Evolutionary conservation across 2,113 vertebrate species (phyloP).

Genomic region (Gasterosteus aculeatus): DNA sequence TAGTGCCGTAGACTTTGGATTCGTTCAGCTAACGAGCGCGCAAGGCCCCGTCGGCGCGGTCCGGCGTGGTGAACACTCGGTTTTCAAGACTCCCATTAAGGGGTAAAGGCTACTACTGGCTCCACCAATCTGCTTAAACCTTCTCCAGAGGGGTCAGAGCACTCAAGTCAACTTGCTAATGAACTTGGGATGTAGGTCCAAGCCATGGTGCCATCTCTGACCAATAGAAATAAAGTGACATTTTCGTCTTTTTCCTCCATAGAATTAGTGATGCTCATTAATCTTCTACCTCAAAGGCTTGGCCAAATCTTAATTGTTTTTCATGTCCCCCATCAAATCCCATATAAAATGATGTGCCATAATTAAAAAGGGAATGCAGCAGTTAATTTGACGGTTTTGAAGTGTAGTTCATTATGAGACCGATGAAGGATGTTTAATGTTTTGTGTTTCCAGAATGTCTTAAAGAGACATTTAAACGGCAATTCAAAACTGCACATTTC

Average conservation of each 20-base stretch:
- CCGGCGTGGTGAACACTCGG: constrained; percentile 44
- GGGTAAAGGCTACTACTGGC: constrained; percentile 9
- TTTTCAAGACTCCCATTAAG: neutral
- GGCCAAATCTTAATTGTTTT: neutral
- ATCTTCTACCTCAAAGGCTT: neutral
- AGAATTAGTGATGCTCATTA: neutral
- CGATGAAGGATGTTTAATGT: neutral
- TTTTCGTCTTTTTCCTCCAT: neutral
- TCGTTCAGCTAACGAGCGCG: constrained; percentile 33
- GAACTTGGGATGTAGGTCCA: neutral
- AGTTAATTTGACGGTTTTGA: no score
- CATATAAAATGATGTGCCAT: neutral
- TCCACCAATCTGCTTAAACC: constrained; percentile 34
- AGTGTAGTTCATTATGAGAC: neutral
- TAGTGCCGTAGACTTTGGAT: neutral
- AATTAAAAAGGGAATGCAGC: neutral
- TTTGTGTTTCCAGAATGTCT: neutral
- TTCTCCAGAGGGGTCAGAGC: neutral
- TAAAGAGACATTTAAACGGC: neutral
- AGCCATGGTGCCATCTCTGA: neutral
- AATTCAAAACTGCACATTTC: neutral
- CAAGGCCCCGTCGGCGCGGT: neutral
- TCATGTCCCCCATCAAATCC: neutral
- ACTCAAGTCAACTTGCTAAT: constrained; percentile 1
- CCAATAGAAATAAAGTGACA: neutral